Conservation (phyloP, 2,888 invertebrate genomes). For the Leucophenga montana region DNA sequence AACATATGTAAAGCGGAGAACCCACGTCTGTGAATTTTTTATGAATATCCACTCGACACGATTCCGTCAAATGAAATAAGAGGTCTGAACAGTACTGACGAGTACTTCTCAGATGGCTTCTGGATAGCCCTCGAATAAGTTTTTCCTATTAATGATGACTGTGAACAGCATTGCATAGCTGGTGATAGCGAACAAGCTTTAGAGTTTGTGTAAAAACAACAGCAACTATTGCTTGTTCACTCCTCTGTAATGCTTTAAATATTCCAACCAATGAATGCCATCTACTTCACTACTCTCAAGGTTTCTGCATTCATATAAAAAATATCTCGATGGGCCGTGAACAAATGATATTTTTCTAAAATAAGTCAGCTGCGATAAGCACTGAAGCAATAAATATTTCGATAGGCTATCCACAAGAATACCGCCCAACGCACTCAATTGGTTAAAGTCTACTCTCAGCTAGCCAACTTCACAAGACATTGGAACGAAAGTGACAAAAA, state of each 20-base stretch:
- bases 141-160: slow-evolving; percentile 71
- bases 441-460: too few relatives aligned
- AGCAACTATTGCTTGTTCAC: slow-evolving; percentile 34
- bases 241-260: slow-evolving; percentile 5
- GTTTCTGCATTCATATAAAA: neutral
- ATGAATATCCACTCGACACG: slow-evolving; percentile 75
- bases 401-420: neutral
- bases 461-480: too few relatives aligned
- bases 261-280: slow-evolving; percentile 10
- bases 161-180: slow-evolving; percentile 55
- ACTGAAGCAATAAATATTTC: neutral
- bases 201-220: slow-evolving; percentile 37
- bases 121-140: slow-evolving; percentile 74
- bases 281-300: slow-evolving; percentile 13
- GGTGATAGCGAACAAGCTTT: slow-evolving; percentile 39
- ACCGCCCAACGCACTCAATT: neutral
- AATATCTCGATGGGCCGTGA: slow-evolving; percentile 23
- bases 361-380: neutral
- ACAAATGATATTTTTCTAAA: neutral
- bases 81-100: slow-evolving; percentile 75
- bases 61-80: slow-evolving; percentile 75
- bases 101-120: slow-evolving; percentile 74
- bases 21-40: slow-evolving; percentile 73
- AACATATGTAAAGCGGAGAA: slow-evolving; percentile 62
- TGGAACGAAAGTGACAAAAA: too few relatives aligned